phyloP scores from a whole-genome alignment of 2,113 vertebrate genomes.

The Lonchura striata region DNA sequence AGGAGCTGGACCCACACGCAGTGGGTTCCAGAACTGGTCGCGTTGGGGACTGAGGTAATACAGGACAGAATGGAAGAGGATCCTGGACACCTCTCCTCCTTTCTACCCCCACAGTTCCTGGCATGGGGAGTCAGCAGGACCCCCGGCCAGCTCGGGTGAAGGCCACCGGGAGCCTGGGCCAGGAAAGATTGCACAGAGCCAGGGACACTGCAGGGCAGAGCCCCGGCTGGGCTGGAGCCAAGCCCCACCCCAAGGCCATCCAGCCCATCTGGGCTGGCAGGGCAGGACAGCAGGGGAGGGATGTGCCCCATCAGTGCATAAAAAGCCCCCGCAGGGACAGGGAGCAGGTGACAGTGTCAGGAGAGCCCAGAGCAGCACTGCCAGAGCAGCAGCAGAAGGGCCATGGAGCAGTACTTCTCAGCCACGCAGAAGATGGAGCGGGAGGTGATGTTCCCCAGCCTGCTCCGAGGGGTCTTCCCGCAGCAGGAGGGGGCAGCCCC shows the following conservation, averaged over 20 bases:
- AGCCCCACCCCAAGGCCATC: background rate
- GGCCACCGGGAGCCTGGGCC: background rate
- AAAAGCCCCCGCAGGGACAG: background rate
- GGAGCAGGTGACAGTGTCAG: background rate
- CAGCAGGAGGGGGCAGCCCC: background rate
- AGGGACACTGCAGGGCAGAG: accelerated
- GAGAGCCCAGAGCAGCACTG: constrained; percentile 23
- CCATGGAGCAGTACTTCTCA: constrained; percentile 78
- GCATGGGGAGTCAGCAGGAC: accelerated
- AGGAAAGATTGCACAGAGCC: background rate
- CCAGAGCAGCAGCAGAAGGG: constrained; percentile 50
- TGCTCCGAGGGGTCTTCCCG: constrained; percentile 79
- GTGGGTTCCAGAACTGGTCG: too few relatives aligned
- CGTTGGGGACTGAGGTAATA: too few relatives aligned
- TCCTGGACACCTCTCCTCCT: background rate
- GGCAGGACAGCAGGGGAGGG: background rate
- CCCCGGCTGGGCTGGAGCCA: background rate
- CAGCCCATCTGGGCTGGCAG: background rate
- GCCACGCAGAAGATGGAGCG: constrained; percentile 85
- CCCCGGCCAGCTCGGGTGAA: background rate
- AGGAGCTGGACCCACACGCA: too few relatives aligned
- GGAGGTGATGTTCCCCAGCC: constrained; percentile 88
- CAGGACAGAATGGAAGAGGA: too few relatives aligned
- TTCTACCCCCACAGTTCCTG: background rate
- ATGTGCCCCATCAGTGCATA: background rate